Evolutionary conservation across 2,797 vertebrate species (phyloP).

Genomic region (Rallus crepitans): DNA sequence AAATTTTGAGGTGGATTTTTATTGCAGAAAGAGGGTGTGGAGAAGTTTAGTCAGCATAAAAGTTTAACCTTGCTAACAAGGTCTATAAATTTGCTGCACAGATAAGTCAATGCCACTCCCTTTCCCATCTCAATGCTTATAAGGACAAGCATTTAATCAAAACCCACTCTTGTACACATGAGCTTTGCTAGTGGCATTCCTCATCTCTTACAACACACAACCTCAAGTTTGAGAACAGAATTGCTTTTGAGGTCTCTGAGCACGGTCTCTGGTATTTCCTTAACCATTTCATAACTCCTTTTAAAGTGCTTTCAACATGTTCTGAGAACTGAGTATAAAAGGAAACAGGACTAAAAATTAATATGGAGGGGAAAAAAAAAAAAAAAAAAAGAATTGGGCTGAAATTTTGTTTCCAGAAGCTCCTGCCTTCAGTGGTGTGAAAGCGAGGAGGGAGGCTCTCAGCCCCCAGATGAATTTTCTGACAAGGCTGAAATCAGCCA

Average conservation of each 20-base stretch:
- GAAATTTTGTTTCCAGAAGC: not conserved
- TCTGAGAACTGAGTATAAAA: slow-evolving; percentile 22
- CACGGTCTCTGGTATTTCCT: not conserved
- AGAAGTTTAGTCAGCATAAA: slow-evolving; percentile 44
- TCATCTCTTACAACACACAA: not conserved
- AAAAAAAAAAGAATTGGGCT: not conserved
- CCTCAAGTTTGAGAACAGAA: not conserved
- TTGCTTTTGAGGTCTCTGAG: not conserved
- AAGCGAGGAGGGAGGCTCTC: not conserved
- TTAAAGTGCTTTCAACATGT: not conserved
- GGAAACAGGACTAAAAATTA: slow-evolving; percentile 4
- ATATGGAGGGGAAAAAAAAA: not conserved
- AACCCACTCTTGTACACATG: not conserved
- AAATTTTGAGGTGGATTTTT: slow-evolving; percentile 40
- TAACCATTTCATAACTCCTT: not conserved
- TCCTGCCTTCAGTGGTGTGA: not conserved
- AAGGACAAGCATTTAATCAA: slow-evolving; percentile 11
- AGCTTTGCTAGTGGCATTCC: not conserved
- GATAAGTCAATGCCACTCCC: slow-evolving; percentile 39
- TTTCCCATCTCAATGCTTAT: not conserved
- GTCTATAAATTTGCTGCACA: slow-evolving; percentile 18
- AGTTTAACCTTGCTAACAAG: slow-evolving; percentile 37
- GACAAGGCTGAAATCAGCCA: slow-evolving; percentile 10
- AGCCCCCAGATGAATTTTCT: not conserved
- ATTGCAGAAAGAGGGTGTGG: slow-evolving; percentile 34